A percentile compares a stretch with the other conserved stretches of the same genome.
Evolutionary conservation across 2,888 invertebrate species (phyloP).

Genomic region (Osedax frankpressi): DNA sequence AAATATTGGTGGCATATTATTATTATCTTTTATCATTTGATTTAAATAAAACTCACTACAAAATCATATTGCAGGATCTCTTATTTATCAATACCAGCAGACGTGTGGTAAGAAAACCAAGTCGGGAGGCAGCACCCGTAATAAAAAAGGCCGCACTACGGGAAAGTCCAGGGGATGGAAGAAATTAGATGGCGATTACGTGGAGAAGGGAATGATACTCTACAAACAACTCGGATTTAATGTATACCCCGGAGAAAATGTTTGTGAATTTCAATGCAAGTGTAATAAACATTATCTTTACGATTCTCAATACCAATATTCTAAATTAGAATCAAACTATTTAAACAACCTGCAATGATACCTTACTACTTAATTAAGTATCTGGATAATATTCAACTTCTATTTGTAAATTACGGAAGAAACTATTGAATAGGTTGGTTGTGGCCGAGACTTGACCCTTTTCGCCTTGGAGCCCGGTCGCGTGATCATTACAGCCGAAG

Average conservation of each 20-base stretch:
- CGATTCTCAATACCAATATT: no score
- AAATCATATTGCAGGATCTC: no score
- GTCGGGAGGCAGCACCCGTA: conserved; percentile 30
- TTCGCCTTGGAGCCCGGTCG: conserved; percentile 67
- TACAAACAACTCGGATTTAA: conserved; percentile 36
- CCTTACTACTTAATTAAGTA: no score
- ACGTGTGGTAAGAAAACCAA: conserved; percentile 20
- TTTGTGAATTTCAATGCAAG: no score
- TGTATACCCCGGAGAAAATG: conserved; percentile 44
- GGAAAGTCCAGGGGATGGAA: conserved; percentile 34
- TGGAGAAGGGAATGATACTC: conserved; percentile 37
- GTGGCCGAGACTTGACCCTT: conserved; percentile 61
- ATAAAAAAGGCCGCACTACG: conserved; percentile 29
- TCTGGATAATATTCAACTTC: no score
- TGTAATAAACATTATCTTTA: no score
- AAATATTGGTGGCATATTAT: no score
- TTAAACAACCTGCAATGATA: no score
- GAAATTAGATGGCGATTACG: conserved; percentile 37
- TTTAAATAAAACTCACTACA: no score
- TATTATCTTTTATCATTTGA: no score
- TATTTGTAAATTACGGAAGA: no score
- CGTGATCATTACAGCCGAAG: conserved; percentile 70
- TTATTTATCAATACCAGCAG: neutral
- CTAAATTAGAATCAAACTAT: no score
- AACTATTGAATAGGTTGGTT: conserved; percentile 78